Evolutionary conservation across 2,113 vertebrate genomes (phyloP).

Genomic region (Hemiprocne comata): DNA sequence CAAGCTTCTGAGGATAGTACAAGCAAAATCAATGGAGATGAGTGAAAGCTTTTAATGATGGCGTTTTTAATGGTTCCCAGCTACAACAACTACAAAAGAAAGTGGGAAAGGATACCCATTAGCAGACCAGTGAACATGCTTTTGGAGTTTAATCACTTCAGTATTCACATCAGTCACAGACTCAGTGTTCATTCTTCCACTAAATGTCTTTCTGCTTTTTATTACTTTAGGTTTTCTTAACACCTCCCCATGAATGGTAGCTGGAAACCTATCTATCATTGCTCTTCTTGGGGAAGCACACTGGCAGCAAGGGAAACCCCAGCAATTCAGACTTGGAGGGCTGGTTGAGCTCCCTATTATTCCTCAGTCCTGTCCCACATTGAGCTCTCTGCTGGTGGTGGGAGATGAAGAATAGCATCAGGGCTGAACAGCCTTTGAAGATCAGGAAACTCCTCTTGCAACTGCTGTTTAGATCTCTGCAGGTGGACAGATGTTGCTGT

Average conservation of each 20-base stretch:
- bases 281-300: neutral
- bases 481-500: neutral
- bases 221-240: neutral
- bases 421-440: neutral
- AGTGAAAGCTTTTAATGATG: neutral
- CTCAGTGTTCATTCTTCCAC: neutral
- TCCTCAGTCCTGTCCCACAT: neutral
- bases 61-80: neutral
- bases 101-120: neutral
- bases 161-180: neutral
- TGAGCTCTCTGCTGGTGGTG: neutral
- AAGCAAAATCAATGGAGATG: neutral
- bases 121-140: neutral
- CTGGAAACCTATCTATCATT: neutral
- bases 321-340: neutral
- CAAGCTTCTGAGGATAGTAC: neutral
- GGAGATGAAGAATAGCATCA: neutral
- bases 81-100: neutral
- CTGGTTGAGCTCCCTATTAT: neutral
- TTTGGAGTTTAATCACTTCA: neutral
- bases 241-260: neutral
- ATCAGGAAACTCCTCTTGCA: neutral
- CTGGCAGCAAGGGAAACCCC: neutral
- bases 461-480: neutral
- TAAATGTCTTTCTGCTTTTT: neutral